A percentile compares a stretch with the other conserved stretches of the same genome.
Evolutionary conservation across 1,140 invertebrate genomes (phyloP).

Genomic region (Rhizoglyphus robini): DNA sequence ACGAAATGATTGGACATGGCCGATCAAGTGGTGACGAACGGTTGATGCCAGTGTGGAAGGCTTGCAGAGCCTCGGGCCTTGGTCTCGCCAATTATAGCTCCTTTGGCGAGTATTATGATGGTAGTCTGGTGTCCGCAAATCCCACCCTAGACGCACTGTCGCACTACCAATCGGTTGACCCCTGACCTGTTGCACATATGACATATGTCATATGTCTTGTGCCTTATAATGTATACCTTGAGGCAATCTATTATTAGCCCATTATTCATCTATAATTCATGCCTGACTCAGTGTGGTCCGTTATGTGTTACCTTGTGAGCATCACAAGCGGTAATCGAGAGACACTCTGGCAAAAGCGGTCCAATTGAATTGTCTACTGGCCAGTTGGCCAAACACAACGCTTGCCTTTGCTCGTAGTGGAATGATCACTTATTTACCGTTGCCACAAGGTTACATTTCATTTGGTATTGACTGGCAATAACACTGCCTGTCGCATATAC

Average conservation of each 20-base stretch:
- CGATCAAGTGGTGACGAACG: neutral
- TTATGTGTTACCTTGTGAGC: too few species aligned
- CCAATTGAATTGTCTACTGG: neutral
- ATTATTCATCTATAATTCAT: slow-evolving; percentile 7
- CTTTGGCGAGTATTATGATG: neutral
- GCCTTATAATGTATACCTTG: slow-evolving; percentile 9
- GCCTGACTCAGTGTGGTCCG: neutral
- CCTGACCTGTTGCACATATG: neutral
- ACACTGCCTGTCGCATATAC: too few species aligned
- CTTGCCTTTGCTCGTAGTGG: too few species aligned
- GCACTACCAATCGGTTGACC: neutral
- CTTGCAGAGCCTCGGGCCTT: neutral
- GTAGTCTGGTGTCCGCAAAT: neutral
- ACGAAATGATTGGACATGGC: neutral
- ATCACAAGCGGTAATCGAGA: neutral
- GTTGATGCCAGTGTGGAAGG: neutral
- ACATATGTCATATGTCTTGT: too few species aligned
- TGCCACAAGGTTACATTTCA: too few species aligned
- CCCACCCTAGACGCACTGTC: neutral
- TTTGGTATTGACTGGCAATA: too few species aligned
- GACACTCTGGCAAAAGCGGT: neutral
- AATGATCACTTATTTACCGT: too few species aligned
- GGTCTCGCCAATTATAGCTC: neutral
- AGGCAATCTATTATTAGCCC: slow-evolving; percentile 5
- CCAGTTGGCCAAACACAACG: neutral